Percentiles rank a stretch among this genome's conserved stretches.
These are phyloP conservation scores for Hippocampus kuda DNA, from an alignment of 2,797 vertebrate genomes.

Conservation along the genomic window DNA sequence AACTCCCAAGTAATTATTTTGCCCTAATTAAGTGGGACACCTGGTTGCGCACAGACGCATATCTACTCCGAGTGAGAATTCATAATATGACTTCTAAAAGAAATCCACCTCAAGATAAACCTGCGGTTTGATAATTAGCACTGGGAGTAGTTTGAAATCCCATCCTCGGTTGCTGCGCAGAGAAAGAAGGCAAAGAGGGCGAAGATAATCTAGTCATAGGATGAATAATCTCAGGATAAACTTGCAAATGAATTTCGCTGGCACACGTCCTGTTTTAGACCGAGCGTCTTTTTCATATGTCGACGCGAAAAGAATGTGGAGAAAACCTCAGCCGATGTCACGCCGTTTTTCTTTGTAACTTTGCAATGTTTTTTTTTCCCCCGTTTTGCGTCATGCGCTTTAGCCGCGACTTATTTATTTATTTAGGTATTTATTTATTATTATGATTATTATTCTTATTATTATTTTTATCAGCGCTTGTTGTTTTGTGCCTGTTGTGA, in stretches of 20 bases:
- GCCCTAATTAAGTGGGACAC: conserved; percentile 57
- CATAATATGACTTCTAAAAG: conserved; percentile 38
- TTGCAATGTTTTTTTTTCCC: too few species aligned
- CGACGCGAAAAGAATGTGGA: neutral
- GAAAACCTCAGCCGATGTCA: neutral
- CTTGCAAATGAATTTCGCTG: neutral
- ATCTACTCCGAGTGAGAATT: conserved; percentile 45
- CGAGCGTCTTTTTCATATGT: neutral
- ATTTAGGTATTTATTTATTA: too few species aligned
- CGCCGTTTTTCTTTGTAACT: neutral
- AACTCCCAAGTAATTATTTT: conserved; percentile 62
- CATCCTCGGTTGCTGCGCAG: conserved; percentile 9
- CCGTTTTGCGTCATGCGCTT: too few species aligned
- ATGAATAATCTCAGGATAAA: neutral
- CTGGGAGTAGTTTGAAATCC: conserved; percentile 44
- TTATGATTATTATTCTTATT: too few species aligned
- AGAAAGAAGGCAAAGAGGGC: neutral
- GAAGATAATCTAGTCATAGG: neutral
- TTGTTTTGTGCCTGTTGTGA: too few species aligned
- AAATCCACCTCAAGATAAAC: conserved; percentile 46
- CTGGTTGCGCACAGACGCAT: conserved; percentile 43
- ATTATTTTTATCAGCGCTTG: too few species aligned
- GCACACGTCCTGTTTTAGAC: neutral
- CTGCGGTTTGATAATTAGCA: conserved; percentile 44
- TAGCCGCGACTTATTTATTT: too few species aligned